Conservation (phyloP, 2,888 invertebrate species). For the Callyntrura guangdongensis region DNA sequence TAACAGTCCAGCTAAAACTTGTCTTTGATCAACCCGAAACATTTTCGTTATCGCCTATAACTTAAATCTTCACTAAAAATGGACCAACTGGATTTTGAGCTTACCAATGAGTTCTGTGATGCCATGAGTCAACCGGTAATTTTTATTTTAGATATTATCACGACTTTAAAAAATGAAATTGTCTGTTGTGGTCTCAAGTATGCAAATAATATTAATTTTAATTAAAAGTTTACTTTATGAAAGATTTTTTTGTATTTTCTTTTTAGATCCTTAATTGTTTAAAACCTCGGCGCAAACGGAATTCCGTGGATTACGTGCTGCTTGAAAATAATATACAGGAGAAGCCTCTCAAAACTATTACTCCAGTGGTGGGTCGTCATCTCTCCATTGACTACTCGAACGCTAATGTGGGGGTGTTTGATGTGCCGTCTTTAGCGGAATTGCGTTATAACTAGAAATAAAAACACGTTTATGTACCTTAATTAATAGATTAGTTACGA, state of each 20-base stretch:
- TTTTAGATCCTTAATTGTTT: conserved; percentile 23
- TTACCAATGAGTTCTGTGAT: conserved; percentile 45
- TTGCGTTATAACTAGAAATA: too few relatives aligned
- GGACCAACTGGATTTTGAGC: conserved; percentile 65
- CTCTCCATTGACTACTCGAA: conserved; percentile 65
- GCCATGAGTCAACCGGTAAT: conserved; percentile 53
- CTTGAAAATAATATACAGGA: conserved; percentile 19
- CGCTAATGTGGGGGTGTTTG: conserved; percentile 57
- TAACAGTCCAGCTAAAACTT: too few relatives aligned
- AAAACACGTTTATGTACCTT: too few relatives aligned
- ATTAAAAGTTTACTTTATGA: too few relatives aligned
- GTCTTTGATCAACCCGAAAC: too few relatives aligned
- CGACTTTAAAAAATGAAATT: too few relatives aligned
- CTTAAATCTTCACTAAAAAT: too few relatives aligned
- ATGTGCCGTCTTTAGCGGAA: conserved; percentile 14
- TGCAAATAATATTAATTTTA: too few relatives aligned
- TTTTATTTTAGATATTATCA: not conserved
- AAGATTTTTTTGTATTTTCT: not conserved
- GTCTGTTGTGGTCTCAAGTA: too few relatives aligned
- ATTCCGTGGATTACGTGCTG: not conserved
- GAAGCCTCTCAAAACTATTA: conserved; percentile 30
- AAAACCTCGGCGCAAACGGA: conserved; percentile 43
- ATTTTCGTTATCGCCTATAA: too few relatives aligned
- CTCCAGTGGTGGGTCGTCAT: conserved; percentile 32
- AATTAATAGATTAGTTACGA: too few relatives aligned